Conservation (phyloP, 2,888 invertebrate genomes). For the Graphium colonna region DNA sequence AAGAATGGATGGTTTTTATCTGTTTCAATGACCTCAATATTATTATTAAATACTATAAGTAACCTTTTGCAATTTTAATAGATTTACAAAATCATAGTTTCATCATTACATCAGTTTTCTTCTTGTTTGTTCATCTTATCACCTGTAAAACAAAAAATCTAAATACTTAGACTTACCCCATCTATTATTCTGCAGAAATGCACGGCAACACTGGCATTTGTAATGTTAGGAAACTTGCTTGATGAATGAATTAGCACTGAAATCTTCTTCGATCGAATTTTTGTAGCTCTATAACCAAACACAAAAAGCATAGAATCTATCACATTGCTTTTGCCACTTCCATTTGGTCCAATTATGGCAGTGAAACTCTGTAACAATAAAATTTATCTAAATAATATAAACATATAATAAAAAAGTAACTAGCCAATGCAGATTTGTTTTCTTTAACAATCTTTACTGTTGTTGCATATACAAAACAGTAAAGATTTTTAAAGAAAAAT, state of each 20-base stretch:
- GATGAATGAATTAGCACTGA: slow-evolving; percentile 96
- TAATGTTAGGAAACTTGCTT: slow-evolving; percentile 85
- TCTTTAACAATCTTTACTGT: too few species aligned
- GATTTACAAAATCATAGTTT: too few species aligned
- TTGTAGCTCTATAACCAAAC: slow-evolving; percentile 97
- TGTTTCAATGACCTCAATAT: too few species aligned
- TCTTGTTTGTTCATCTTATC: background rate
- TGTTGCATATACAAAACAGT: too few species aligned
- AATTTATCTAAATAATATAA: too few species aligned
- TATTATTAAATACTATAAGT: too few species aligned
- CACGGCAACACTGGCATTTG: slow-evolving; percentile 87
- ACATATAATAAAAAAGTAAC: too few species aligned
- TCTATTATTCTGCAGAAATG: slow-evolving; percentile 92
- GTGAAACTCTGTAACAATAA: slow-evolving; percentile 90
- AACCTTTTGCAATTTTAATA: too few species aligned
- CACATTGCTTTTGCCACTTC: slow-evolving; percentile 99
- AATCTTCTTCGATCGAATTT: slow-evolving; percentile 97
- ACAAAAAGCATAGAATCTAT: slow-evolving; percentile 99
- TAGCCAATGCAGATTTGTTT: too few species aligned
- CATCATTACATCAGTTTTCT: background rate
- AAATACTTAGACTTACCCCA: slow-evolving; percentile 74
- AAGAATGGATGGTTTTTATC: too few species aligned
- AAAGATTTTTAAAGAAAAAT: too few species aligned
- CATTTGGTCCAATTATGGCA: slow-evolving; percentile 98
- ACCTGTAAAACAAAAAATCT: background rate